A percentile compares a stretch with the other conserved stretches of the same genome.
phyloP scores from a whole-genome alignment of 2,113 vertebrate genomes.

The Solea senegalensis region DNA sequence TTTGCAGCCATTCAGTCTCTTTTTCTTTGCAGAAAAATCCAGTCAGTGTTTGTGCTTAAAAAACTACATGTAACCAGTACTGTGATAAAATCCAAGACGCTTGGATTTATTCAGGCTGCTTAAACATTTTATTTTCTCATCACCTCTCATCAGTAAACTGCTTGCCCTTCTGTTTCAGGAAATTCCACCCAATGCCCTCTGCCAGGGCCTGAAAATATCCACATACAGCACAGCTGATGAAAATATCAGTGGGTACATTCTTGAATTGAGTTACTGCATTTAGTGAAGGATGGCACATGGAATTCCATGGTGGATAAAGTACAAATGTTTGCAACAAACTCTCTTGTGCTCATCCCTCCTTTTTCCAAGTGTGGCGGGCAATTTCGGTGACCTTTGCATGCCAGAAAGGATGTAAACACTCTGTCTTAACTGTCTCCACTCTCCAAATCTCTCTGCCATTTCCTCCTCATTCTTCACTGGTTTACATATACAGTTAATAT shows the following conservation, averaged over 20 bases:
- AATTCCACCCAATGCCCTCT: conserved; percentile 41
- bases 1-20: conserved; percentile 22
- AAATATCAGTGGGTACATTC: conserved; percentile 24
- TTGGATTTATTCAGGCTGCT: conserved; percentile 64
- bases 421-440: no score
- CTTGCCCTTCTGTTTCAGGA: conserved; percentile 45
- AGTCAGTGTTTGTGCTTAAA: conserved; percentile 34
- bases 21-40: conserved; percentile 37
- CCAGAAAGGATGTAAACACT: no score
- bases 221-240: conserved; percentile 14
- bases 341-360: no score
- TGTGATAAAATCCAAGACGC: conserved; percentile 28
- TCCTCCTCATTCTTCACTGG: no score
- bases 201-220: conserved; percentile 2
- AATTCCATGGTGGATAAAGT: conserved; percentile 9
- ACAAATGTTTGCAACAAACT: conserved; percentile 10
- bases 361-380: no score
- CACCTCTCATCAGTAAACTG: conserved; percentile 28
- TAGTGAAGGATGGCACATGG: conserved; percentile 27
- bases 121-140: conserved; percentile 61
- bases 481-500: no score
- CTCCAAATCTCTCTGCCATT: no score
- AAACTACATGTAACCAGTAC: neutral
- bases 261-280: conserved; percentile 25
- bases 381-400: no score